Evolutionary conservation across 2,113 vertebrate genomes (phyloP).

Genomic region (Lipotes vexillifer): DNA sequence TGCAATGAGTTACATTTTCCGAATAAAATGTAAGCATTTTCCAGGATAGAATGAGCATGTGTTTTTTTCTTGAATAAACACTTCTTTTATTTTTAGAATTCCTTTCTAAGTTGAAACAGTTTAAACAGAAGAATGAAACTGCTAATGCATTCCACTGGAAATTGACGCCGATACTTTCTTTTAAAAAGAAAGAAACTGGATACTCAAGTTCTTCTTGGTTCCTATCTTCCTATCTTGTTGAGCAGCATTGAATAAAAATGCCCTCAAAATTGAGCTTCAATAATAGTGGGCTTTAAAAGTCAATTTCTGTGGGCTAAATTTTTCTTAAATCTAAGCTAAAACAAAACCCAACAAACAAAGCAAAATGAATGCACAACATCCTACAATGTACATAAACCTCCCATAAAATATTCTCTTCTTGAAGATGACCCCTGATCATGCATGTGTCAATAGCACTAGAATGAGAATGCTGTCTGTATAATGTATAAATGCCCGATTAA

Average conservation of each 20-base stretch:
- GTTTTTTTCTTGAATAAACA: not conserved
- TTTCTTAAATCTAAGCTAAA: not conserved
- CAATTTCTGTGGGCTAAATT: not conserved
- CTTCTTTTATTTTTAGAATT: constrained; percentile 11
- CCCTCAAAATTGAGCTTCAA: not conserved
- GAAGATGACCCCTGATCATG: not conserved
- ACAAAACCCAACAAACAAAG: not conserved
- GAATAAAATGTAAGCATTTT: not conserved
- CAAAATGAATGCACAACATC: not conserved
- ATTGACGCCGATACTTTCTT: not conserved
- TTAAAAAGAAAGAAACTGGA: not conserved
- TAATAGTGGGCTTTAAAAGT: not conserved
- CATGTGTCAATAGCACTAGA: not conserved
- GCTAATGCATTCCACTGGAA: not conserved
- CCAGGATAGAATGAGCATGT: not conserved
- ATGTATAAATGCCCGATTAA: not conserved
- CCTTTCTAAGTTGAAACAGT: not conserved
- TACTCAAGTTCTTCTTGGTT: not conserved
- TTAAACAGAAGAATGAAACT: not conserved
- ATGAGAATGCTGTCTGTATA: not conserved
- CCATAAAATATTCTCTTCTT: not conserved
- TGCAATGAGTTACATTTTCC: not conserved
- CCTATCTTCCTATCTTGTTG: not conserved
- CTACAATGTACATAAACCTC: not conserved
- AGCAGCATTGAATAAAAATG: not conserved